A percentile compares a stretch with the other conserved stretches of the same genome.
Evolutionary conservation across 2,113 vertebrate genomes (phyloP).

Genomic region (Aphelocoma coerulescens): DNA sequence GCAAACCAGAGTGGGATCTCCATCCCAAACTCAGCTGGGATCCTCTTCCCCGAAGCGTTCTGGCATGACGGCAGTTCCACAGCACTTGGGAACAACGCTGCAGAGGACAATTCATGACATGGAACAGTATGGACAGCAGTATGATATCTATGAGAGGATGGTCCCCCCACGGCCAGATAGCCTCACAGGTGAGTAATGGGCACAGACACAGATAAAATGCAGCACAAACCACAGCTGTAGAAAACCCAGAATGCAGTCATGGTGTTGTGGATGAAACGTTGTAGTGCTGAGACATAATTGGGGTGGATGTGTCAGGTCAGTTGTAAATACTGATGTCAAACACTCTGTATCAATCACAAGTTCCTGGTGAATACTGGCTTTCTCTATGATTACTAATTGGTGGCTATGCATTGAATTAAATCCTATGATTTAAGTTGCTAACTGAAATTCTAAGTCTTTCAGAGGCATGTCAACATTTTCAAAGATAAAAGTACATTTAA

Average conservation of each 20-base stretch:
- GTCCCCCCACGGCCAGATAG: conserved; percentile 88
- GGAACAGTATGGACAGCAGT: conserved; percentile 85
- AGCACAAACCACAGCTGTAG: neutral
- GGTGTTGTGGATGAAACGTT: rapidly evolving
- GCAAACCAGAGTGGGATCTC: conserved; percentile 71
- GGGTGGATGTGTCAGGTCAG: neutral
- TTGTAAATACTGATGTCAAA: neutral
- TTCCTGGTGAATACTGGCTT: neutral
- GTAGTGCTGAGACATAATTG: rapidly evolving
- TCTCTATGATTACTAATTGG: neutral
- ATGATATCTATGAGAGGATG: conserved; percentile 93
- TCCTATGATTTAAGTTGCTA: neutral
- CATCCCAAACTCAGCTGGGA: conserved; percentile 80
- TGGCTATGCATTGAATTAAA: neutral
- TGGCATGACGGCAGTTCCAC: conserved; percentile 89
- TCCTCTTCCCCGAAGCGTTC: conserved; percentile 84
- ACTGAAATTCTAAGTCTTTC: neutral
- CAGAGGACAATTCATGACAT: conserved; percentile 80
- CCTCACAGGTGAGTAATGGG: conserved; percentile 83
- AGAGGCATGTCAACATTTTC: neutral
- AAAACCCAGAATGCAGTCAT: neutral
- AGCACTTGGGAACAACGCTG: conserved; percentile 87
- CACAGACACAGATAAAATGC: neutral
- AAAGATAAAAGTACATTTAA: neutral
- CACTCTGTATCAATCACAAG: neutral